Conservation (phyloP, 2,888 invertebrate genomes). For the Mimumesa dahlbomi region DNA sequence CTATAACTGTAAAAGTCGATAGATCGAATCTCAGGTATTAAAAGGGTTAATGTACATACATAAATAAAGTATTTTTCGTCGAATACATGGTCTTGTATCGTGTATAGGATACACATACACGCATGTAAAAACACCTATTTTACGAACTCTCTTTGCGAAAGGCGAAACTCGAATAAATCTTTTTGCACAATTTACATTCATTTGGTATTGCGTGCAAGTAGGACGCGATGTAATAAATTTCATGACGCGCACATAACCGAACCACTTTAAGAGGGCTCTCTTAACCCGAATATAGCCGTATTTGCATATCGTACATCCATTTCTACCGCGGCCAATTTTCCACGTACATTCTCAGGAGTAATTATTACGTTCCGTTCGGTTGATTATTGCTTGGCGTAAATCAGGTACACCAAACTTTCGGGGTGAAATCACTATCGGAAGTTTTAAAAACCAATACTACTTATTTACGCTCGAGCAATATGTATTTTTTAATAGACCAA, state of each 20-base stretch:
- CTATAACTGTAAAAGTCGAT: no score
- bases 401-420: constrained; percentile 1
- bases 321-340: constrained; percentile 36
- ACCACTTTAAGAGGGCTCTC: constrained; percentile 44
- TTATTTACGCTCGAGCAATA: constrained; percentile 1
- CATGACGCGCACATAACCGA: constrained; percentile 14
- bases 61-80: no score
- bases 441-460: neutral
- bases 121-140: no score
- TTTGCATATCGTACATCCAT: constrained; percentile 52
- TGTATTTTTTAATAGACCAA: no score
- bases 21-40: no score
- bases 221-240: constrained; percentile 49
- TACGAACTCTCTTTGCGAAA: neutral
- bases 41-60: no score
- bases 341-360: constrained; percentile 5
- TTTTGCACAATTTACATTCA: constrained; percentile 33
- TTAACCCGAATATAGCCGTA: constrained; percentile 57
- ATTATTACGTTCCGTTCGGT: constrained; percentile 39
- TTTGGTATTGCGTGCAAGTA: constrained; percentile 19
- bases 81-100: no score
- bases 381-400: constrained; percentile 21
- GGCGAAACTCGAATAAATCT: constrained; percentile 31
- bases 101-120: no score
- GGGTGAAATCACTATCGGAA: neutral